These are phyloP conservation scores for Cephus rjabovi DNA, from an alignment of 2,888 invertebrate genomes.

Conservation along the genomic window DNA sequence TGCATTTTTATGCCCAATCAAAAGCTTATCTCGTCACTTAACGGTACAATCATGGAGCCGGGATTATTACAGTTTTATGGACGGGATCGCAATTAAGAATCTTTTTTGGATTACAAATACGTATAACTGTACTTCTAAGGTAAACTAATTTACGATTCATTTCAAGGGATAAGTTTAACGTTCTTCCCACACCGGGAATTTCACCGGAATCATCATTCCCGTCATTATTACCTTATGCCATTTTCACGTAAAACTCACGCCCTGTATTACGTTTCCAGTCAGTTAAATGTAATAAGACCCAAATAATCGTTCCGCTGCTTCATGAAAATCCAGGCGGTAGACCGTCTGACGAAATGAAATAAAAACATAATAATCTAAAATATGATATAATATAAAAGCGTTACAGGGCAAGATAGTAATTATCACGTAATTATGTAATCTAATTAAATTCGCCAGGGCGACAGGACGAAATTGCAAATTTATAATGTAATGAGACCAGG, in stretches of 20 bases:
- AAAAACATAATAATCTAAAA: background rate
- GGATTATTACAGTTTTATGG: constrained; percentile 19
- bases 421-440: constrained; percentile 47
- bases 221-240: background rate
- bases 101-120: background rate
- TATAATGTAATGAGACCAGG: constrained; percentile 38
- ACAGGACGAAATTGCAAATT: constrained; percentile 45
- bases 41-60: constrained; percentile 17
- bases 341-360: background rate
- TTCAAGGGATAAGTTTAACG: background rate
- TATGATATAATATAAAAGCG: constrained; percentile 2
- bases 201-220: background rate
- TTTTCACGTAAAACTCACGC: background rate
- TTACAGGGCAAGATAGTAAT: constrained; percentile 34
- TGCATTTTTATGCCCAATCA: constrained; percentile 37
- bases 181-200: background rate
- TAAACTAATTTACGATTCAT: background rate
- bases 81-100: constrained; percentile 1
- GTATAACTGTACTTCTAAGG: background rate
- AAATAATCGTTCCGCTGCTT: background rate
- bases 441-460: constrained; percentile 40
- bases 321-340: background rate
- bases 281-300: background rate
- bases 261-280: background rate
- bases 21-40: constrained; percentile 23